Evolutionary conservation across 2,888 invertebrate species (phyloP), one percentile per base, ranked within the genome.

Genomic region (Eilema griseolum): DNA sequence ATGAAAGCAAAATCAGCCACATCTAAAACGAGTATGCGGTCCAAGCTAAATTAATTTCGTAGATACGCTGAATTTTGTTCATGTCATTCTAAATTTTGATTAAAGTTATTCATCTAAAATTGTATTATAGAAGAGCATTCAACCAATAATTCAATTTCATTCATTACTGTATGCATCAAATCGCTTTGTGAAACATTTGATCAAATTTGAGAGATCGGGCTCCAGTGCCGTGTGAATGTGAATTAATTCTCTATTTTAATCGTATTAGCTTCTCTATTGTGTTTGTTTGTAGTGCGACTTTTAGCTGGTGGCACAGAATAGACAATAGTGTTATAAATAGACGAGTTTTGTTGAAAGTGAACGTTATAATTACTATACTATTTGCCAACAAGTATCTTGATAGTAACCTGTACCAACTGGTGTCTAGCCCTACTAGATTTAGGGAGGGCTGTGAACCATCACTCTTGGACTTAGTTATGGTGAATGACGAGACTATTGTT

Each of bases 201-300:
- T 52, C 52, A 52, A 52, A 52, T 52, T 52, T 52, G n/a, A 52
- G n/a, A 52, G 52, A 52, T 52, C 52, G n/a, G n/a, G 37, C 37
- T 37, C 16, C 61, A 62, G 61, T 37, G 14, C 1, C 8, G 61
- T 16, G 52, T n/a, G n/a, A 52, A n/a, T 37, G 37, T 16, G 37
- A 37, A 62, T 62, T 37, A 62, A 61, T 37, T 62, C 16, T 16
- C 16, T n/a, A 52, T 52, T 62, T 62, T 37, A 16, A 61, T 23
- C 14, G 33, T 24, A n/a, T 33, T 61, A 61, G n/a, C 10, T 52
- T 2, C 10, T n/a, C 52, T n/a, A n/a, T 52, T 52, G n/a, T 52
- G n/a, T 52, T 46, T 46, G 46, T 46, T 46, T 52, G 52, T 10
- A n/a, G n/a, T 20, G 52, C 2, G 52, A 52, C n/a, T 52, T 41